Evolutionary conservation across 1,140 invertebrate genomes (phyloP).

Genomic region (Teleogryllus occipitalis): DNA sequence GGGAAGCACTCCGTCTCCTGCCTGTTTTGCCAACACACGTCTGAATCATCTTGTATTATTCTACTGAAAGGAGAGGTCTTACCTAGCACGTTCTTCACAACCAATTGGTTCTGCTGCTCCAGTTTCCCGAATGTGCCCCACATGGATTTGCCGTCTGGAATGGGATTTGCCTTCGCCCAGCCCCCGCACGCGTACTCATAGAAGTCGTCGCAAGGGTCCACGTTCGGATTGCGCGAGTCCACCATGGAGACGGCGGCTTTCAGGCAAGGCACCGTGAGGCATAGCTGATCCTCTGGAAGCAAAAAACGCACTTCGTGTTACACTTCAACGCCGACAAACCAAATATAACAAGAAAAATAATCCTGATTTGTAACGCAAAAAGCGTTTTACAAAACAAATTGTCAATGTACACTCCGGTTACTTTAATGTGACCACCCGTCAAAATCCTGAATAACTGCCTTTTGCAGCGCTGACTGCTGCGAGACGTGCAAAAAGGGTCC

Average conservation of each 20-base stretch:
- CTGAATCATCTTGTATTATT: too few relatives aligned
- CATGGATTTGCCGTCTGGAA: constrained; percentile 83
- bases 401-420: too few relatives aligned
- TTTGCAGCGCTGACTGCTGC: too few relatives aligned
- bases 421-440: too few relatives aligned
- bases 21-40: too few relatives aligned
- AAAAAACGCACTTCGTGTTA: constrained; percentile 7
- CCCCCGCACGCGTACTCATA: constrained; percentile 89
- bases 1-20: too few relatives aligned
- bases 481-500: too few relatives aligned
- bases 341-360: too few relatives aligned
- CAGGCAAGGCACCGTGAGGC: constrained; percentile 75
- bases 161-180: constrained; percentile 85
- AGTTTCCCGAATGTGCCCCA: constrained; percentile 95
- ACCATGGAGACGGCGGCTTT: constrained; percentile 77
- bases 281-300: constrained; percentile 37
- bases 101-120: constrained; percentile 83
- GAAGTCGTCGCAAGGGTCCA: constrained; percentile 90
- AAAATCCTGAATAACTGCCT: too few relatives aligned
- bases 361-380: too few relatives aligned
- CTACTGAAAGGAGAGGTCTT: constrained; percentile 26
- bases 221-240: constrained; percentile 65
- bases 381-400: too few relatives aligned
- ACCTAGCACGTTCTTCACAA: constrained; percentile 86
- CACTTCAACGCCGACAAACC: too few relatives aligned